Evolutionary conservation across 2,888 invertebrate genomes (phyloP), one percentile per base, ranked within the genome.

Genomic region (Lypha dubia): DNA sequence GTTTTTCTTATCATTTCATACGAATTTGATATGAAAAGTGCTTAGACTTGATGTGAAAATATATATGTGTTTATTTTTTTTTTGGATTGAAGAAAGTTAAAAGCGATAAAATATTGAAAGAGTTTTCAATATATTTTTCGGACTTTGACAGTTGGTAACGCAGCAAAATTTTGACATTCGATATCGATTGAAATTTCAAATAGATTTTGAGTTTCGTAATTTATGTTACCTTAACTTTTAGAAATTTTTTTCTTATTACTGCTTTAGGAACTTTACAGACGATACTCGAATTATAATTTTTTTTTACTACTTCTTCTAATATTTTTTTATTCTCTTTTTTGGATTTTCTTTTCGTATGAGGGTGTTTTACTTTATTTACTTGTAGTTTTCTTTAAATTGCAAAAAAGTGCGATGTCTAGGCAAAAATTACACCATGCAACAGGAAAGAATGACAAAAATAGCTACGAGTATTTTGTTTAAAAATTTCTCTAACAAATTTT

Each of bases 331-430:
- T 24, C 13, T 46, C 20, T 20, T 74, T 67, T 53, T 46, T 6
- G 15, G 1, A 11, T 58, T 41, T 71, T 7, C 22, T 62, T 41
- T 67, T 49, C 32, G 53, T 75, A 63, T 60, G 79, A 75, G 79
- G 79, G 75, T 84, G 79, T 79, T 79, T 68, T 63, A 51, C 53
- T 70, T 56, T 35, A 44, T 41, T 20, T 53, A 17, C 35, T 58
- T 53, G 5, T 49, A 46, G 20, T 49, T 60, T 41, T 68, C 22
- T 75, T 79, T 20, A 17, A 51, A 35, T 41, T 20, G 49, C 41
- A 13, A 28, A 63, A 9, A 28, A 28, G 28, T 28, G 28, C 28
- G 28, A 5, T 28, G 28, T 35, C 11, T 35, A 35, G 35, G 35
- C 35, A 35, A 35, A 35, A 28, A 5, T 28, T 28, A 28, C 28